Conservation (phyloP, 2,888 invertebrate species). For the Melanargia galathea region DNA sequence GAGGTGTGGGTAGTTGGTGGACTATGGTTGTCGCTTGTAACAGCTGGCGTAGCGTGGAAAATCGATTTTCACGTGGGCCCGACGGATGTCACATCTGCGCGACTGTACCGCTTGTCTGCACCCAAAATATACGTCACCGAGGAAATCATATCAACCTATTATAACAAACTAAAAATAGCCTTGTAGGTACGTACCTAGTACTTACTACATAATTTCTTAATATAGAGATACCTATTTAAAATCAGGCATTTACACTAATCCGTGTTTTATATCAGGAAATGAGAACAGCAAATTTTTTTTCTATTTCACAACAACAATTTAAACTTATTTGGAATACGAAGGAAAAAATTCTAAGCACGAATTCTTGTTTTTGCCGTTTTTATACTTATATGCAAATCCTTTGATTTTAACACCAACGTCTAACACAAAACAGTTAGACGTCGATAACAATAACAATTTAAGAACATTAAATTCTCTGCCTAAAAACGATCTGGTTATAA, state of each 20-base stretch:
- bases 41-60: slow-evolving; percentile 81
- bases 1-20: slow-evolving; percentile 45
- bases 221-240: not conserved
- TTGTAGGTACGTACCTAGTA: not conserved
- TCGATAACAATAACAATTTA: not conserved
- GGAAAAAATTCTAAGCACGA: not conserved
- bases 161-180: not conserved
- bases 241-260: not conserved
- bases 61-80: slow-evolving; percentile 81
- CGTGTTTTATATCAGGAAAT: not conserved
- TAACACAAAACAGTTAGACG: not conserved
- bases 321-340: not conserved
- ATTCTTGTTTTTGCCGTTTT: not conserved
- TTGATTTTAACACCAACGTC: not conserved
- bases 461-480: not conserved
- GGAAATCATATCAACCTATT: slow-evolving; percentile 28
- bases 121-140: slow-evolving; percentile 38
- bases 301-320: not conserved
- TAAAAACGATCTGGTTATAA: not conserved
- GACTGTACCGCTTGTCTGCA: slow-evolving; percentile 60
- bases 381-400: not conserved
- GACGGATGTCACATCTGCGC: slow-evolving; percentile 80
- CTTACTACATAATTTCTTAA: not conserved
- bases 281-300: not conserved
- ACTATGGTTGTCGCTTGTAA: slow-evolving; percentile 72